Percentiles rank a stretch among this genome's conserved stretches.
Evolutionary conservation across 53 echinoderm and acorn worm genomes (phyloP).

Genomic region (Paracentrotus lividus): DNA sequence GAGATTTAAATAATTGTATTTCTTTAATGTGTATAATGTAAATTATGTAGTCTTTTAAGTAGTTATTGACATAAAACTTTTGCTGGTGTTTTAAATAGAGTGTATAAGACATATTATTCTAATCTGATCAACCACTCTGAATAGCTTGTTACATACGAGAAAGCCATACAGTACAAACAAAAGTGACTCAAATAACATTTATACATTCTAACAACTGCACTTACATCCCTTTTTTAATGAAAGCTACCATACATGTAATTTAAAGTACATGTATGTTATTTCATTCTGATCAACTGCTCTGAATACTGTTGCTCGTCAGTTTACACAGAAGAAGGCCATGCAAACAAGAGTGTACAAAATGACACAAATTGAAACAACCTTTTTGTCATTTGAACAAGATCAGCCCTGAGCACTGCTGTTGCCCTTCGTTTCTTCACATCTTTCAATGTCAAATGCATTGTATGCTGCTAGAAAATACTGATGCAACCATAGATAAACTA

Average conservation of each 20-base stretch:
- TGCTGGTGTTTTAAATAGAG: too few relatives aligned
- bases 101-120: too few relatives aligned
- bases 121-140: not conserved
- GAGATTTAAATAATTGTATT: not conserved
- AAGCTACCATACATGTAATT: not conserved
- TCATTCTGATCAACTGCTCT: not conserved
- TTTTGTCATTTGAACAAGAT: not conserved
- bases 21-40: too few relatives aligned
- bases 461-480: too few relatives aligned
- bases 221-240: too few relatives aligned
- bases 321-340: constrained; percentile 7
- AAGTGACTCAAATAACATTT: too few relatives aligned
- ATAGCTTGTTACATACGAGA: not conserved
- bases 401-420: not conserved
- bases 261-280: not conserved
- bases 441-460: not conserved
- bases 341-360: not conserved
- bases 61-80: too few relatives aligned
- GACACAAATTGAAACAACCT: constrained; percentile 20
- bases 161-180: not conserved
- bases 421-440: not conserved
- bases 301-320: not conserved
- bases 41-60: too few relatives aligned
- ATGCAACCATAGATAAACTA: not conserved
- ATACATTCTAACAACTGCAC: too few relatives aligned